Evolutionary conservation across 2,888 invertebrate species (phyloP).

Genomic region (Bursaphelenchus okinawaensis): DNA sequence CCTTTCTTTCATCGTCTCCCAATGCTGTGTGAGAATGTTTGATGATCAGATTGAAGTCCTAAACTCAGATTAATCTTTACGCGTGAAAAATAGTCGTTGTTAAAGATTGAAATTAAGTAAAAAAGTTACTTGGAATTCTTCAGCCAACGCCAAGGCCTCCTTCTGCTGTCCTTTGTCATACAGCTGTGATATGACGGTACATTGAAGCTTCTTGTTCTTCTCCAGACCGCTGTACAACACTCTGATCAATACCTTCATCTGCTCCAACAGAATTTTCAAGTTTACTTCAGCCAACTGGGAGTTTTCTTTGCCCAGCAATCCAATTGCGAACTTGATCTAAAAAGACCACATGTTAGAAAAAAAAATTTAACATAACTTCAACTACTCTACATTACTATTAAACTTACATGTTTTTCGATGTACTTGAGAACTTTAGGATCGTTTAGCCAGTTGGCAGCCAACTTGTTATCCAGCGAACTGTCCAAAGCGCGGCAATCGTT

Average conservation of each 20-base stretch:
- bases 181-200: conserved; percentile 27
- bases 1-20: conserved; percentile 23
- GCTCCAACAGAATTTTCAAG: background rate
- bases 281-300: background rate
- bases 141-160: conserved; percentile 26
- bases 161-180: conserved; percentile 20
- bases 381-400: background rate
- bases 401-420: conserved; percentile 25
- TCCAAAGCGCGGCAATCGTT: conserved; percentile 8
- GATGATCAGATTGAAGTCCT: conserved; percentile 33
- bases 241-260: background rate
- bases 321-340: background rate
- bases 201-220: background rate
- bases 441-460: conserved; percentile 24
- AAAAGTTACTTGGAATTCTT: conserved; percentile 25
- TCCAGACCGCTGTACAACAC: background rate
- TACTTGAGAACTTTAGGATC: conserved; percentile 24
- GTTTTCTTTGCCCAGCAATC: background rate
- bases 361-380: background rate
- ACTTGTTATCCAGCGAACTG: background rate
- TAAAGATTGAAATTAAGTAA: too few relatives aligned
- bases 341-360: background rate
- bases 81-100: too few relatives aligned
- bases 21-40: conserved; percentile 26
- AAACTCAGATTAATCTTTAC: background rate